Evolutionary conservation across 2,797 vertebrate species (phyloP), one percentile per base, ranked within the genome.

Genomic region (Melanogrammus aeglefinus): DNA sequence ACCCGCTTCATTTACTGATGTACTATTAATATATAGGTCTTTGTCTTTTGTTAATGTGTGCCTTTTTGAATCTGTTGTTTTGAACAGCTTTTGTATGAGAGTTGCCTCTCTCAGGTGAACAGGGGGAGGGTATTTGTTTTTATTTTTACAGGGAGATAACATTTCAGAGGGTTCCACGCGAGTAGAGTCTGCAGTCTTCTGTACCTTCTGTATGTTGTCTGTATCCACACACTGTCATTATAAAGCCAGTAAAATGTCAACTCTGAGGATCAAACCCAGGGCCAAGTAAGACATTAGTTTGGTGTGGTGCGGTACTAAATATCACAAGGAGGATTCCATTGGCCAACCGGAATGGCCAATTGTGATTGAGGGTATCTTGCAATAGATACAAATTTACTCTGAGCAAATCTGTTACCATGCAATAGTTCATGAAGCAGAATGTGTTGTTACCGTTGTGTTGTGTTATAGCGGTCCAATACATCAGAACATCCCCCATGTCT

Each of bases 1-100:
- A 85, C 78, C 86, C 75, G 83, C 78, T 88, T 76, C 84, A 76
- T 85, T 81, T 77, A 89, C 78, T 78, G 31, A 74, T 35, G 66
- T 81, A 73, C 74, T 86, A 78, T 82, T 81, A 74, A 66, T 66
- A 66, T 63, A 63, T 63, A 51, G 14, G 16, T 51, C 14, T 51
- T 36, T 84, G 72, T 31, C 31, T 86, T 83, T 75, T 41, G 82
- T 27, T 74, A 41, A 44, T 80, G 39, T 75, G 83, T 79, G 72
- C 83, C 24, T 75, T 82, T 80, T 79, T 66, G 6, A 78, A 79
- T 81, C 85, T 21, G 38, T 77, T 16, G 72, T 80, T 82, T 24
- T 66, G 7, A 21, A 24, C 24, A 10, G 57, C n/a, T 66, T 66
- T 66, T 66, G 57, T 66, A 66, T 10, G 7, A 21, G n/a, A 66